Conservation (phyloP, 2,113 vertebrate species). For the Junco hyemalis region DNA sequence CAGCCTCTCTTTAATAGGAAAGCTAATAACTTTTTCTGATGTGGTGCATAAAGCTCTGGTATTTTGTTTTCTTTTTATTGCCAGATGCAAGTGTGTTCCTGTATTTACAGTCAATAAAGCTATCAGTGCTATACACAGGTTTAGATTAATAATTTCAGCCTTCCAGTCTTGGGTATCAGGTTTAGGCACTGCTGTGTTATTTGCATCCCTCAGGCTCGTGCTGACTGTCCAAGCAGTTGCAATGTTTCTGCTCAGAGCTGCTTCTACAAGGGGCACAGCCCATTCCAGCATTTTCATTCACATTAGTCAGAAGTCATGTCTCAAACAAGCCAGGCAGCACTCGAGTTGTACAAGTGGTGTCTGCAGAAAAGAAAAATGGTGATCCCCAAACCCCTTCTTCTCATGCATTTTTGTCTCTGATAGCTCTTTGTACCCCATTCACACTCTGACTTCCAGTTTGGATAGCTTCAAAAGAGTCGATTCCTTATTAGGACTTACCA, state of each 20-base stretch:
- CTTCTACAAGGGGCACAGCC: neutral
- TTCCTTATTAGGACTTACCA: neutral
- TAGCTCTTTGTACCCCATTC: neutral
- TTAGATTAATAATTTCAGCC: constrained; percentile 30
- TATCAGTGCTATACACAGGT: neutral
- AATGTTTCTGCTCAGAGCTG: neutral
- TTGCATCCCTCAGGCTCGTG: neutral
- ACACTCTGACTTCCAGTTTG: neutral
- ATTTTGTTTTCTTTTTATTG: constrained; percentile 61
- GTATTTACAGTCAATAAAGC: constrained; percentile 55
- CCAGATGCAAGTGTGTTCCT: neutral
- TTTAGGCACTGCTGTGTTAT: neutral
- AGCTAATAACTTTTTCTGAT: constrained; percentile 61
- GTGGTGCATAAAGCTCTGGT: constrained; percentile 40
- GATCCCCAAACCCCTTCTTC: neutral
- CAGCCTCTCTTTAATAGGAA: constrained; percentile 43
- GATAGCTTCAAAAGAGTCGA: neutral
- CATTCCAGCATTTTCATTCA: neutral
- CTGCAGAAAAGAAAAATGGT: neutral
- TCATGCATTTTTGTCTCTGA: neutral
- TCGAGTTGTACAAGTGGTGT: neutral
- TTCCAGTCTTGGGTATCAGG: neutral
- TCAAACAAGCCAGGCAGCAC: neutral
- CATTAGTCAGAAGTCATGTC: neutral
- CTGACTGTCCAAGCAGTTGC: neutral